A percentile compares a stretch with the other conserved stretches of the same genome.
These are phyloP conservation scores for Hydroisotoma schaefferi DNA, from an alignment of 2,888 invertebrate species.

Conservation along the genomic window DNA sequence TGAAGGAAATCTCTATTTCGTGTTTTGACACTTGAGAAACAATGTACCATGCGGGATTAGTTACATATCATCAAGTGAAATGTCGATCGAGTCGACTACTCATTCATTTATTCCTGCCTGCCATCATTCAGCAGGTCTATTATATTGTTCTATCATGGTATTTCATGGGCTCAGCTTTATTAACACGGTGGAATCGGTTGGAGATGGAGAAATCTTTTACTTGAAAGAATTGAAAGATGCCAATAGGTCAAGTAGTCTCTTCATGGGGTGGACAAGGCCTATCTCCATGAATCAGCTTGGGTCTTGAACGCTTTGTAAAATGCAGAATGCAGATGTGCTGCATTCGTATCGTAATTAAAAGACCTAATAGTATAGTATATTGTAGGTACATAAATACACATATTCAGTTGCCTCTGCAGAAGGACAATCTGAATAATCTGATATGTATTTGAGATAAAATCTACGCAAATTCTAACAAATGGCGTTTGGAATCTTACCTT, in stretches of 20 bases:
- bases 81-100: not conserved
- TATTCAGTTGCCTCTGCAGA: too few relatives aligned
- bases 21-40: constrained; percentile 48
- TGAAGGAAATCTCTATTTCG: constrained; percentile 30
- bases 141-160: not conserved
- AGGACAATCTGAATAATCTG: too few relatives aligned
- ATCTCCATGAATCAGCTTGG: too few relatives aligned
- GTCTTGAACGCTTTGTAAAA: too few relatives aligned
- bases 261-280: not conserved
- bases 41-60: constrained; percentile 25
- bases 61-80: constrained; percentile 10
- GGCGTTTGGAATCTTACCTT: too few relatives aligned
- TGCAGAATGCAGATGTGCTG: too few relatives aligned
- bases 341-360: too few relatives aligned
- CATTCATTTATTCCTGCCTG: constrained; percentile 3
- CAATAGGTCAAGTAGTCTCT: not conserved
- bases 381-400: too few relatives aligned
- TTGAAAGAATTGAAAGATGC: constrained; percentile 7
- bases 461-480: too few relatives aligned
- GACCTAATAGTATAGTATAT: too few relatives aligned
- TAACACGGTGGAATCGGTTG: not conserved
- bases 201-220: not conserved
- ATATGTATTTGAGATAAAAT: too few relatives aligned
- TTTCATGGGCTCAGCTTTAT: not conserved
- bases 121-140: not conserved